Conservation (phyloP, 2,888 invertebrate species). For the Kuschelorhynchus macadamiae region DNA sequence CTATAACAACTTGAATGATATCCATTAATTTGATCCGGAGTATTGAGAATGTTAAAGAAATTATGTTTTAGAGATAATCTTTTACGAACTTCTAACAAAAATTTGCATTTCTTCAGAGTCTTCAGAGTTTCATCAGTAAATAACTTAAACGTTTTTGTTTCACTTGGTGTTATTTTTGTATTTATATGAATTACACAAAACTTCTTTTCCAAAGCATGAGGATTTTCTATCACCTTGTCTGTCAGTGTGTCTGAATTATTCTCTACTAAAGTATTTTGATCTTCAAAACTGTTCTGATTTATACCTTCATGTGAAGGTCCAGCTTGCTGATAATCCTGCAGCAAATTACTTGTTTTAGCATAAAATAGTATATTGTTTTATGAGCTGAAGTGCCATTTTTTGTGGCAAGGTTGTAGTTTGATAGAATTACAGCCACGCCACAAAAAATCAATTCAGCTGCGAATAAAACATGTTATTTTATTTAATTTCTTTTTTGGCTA, state of each 20-base stretch:
- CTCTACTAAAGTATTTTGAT: conserved; percentile 1
- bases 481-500: too few species aligned
- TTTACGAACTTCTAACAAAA: not conserved
- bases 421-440: too few species aligned
- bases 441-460: too few species aligned
- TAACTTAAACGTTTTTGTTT: not conserved
- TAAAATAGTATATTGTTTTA: too few species aligned
- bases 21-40: not conserved
- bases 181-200: conserved; percentile 1
- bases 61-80: not conserved
- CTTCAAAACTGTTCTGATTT: not conserved
- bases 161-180: not conserved
- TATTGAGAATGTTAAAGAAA: not conserved
- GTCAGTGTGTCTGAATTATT: conserved; percentile 2
- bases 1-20: not conserved
- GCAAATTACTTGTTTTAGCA: not conserved
- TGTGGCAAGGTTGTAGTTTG: too few species aligned
- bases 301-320: conserved; percentile 1
- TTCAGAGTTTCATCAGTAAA: not conserved
- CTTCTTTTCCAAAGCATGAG: not conserved
- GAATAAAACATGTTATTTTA: too few species aligned
- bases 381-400: too few species aligned
- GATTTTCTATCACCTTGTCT: not conserved
- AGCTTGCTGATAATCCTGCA: conserved; percentile 1
- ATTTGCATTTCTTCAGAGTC: not conserved